Evolutionary conservation across 1,140 invertebrate genomes (phyloP).

Genomic region (Heliothis virescens): DNA sequence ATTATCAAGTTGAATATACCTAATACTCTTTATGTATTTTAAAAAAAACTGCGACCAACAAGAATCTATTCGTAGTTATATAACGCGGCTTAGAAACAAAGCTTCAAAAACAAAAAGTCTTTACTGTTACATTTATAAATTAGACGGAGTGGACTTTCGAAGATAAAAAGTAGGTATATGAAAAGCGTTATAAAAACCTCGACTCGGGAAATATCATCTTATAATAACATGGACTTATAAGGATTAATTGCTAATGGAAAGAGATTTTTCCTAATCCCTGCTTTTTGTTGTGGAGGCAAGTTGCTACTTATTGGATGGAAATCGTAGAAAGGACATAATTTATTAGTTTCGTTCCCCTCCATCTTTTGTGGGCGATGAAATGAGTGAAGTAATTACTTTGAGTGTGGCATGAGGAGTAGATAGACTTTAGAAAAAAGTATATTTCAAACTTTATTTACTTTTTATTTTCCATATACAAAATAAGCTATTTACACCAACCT

Average conservation of each 20-base stretch:
- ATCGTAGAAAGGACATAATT: slow-evolving; percentile 7
- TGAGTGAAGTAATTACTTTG: slow-evolving; percentile 2
- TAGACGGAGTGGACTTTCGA: not conserved
- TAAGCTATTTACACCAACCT: too few species aligned
- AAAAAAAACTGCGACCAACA: too few species aligned
- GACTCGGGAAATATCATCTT: slow-evolving; percentile 42
- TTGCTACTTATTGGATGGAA: slow-evolving; percentile 11
- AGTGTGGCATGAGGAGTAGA: not conserved
- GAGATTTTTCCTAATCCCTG: slow-evolving; percentile 44
- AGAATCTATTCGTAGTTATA: too few species aligned
- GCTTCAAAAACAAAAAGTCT: not conserved
- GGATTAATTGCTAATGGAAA: slow-evolving; percentile 56
- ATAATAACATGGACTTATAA: not conserved
- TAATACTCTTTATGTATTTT: too few species aligned
- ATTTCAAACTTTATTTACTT: too few species aligned
- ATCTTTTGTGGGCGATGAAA: slow-evolving; percentile 10
- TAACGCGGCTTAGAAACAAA: too few species aligned
- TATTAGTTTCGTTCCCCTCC: slow-evolving; percentile 4
- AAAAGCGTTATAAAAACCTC: slow-evolving; percentile 43
- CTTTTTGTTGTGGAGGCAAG: slow-evolving; percentile 31
- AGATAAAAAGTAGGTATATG: slow-evolving; percentile 17
- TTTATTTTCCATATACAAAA: too few species aligned
- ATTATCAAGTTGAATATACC: too few species aligned
- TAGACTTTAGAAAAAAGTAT: too few species aligned
- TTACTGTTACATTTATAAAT: not conserved